Percentiles rank a stretch among this genome's conserved stretches.
phyloP scores from a whole-genome alignment of 2,888 invertebrate genomes.

The Monoplex corrugatus region DNA sequence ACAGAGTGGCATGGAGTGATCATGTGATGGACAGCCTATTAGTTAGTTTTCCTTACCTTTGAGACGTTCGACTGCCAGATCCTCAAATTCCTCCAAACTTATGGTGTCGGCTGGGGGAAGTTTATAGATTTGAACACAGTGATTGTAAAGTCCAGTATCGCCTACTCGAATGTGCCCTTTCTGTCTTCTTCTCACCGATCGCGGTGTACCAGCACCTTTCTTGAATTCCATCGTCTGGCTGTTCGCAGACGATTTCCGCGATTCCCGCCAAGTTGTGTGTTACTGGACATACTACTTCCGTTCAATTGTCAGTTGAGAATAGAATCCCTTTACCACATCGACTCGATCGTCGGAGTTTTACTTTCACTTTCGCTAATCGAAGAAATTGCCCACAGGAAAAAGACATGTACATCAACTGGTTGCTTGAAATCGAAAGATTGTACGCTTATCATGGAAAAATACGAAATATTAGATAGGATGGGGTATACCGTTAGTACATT shows the following conservation, averaged over 20 bases:
- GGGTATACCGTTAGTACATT: no score
- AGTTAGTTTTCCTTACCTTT: slow-evolving; percentile 82
- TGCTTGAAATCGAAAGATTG: no score
- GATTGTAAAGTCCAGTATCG: slow-evolving; percentile 51
- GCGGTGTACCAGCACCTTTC: slow-evolving; percentile 1
- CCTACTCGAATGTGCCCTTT: slow-evolving; percentile 35
- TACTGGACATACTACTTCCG: no score
- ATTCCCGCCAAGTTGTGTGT: slow-evolving; percentile 55
- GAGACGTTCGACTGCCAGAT: slow-evolving; percentile 91
- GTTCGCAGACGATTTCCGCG: slow-evolving; percentile 7
- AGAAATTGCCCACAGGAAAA: no score
- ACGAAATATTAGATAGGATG: no score
- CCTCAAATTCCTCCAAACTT: slow-evolving; percentile 92
- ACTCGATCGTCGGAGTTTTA: no score
- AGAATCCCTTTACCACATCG: not conserved
- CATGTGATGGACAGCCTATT: no score
- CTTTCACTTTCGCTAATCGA: no score
- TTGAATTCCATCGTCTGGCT: slow-evolving; percentile 55
- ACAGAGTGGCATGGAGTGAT: no score
- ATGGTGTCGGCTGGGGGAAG: slow-evolving; percentile 89
- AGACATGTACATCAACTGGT: no score
- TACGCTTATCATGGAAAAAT: no score
- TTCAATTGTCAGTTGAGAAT: not conserved
- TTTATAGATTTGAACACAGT: slow-evolving; percentile 86
- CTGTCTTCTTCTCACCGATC: not conserved